phyloP scores from a whole-genome alignment of 2,888 invertebrate species.

The Eilema sororculum region DNA sequence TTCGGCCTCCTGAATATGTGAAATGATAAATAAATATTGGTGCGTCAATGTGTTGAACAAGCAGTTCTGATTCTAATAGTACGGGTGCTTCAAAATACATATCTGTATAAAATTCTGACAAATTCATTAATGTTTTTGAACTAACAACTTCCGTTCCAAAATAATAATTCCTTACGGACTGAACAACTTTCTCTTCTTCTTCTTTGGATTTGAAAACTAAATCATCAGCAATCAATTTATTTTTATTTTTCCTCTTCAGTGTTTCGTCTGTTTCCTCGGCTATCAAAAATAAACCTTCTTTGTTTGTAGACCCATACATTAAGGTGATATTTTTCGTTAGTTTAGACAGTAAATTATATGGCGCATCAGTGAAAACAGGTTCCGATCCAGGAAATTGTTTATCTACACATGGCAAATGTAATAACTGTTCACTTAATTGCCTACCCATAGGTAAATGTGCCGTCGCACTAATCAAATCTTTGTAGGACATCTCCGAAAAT shows the following conservation, averaged over 20 bases:
- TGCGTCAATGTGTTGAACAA: slow-evolving; percentile 51
- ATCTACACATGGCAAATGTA: slow-evolving; percentile 71
- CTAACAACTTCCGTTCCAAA: slow-evolving; percentile 76
- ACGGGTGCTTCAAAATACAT: slow-evolving; percentile 73
- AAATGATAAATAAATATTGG: slow-evolving; percentile 74
- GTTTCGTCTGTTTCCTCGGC: slow-evolving; percentile 52
- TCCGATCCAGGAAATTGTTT: slow-evolving; percentile 65
- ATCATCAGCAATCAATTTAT: slow-evolving; percentile 73
- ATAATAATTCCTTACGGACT: slow-evolving; percentile 72
- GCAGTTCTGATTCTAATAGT: slow-evolving; percentile 66
- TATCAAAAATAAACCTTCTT: slow-evolving; percentile 67
- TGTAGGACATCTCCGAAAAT: slow-evolving; percentile 60
- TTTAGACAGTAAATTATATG: slow-evolving; percentile 66
- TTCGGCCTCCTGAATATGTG: slow-evolving; percentile 72
- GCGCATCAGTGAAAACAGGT: slow-evolving; percentile 68
- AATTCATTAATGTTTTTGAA: slow-evolving; percentile 63
- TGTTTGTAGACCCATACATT: slow-evolving; percentile 70
- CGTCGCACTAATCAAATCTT: slow-evolving; percentile 61
- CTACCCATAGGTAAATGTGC: slow-evolving; percentile 63
- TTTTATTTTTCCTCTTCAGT: slow-evolving; percentile 57
- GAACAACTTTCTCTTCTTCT: slow-evolving; percentile 56
- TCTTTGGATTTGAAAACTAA: slow-evolving; percentile 65
- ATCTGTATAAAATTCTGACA: slow-evolving; percentile 70
- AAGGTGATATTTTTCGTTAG: slow-evolving; percentile 64
- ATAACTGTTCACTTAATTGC: slow-evolving; percentile 54